A percentile compares a stretch with the other conserved stretches of the same genome.
Conservation (phyloP, 2,797 vertebrate genomes). For the Perodicticus potto region DNA sequence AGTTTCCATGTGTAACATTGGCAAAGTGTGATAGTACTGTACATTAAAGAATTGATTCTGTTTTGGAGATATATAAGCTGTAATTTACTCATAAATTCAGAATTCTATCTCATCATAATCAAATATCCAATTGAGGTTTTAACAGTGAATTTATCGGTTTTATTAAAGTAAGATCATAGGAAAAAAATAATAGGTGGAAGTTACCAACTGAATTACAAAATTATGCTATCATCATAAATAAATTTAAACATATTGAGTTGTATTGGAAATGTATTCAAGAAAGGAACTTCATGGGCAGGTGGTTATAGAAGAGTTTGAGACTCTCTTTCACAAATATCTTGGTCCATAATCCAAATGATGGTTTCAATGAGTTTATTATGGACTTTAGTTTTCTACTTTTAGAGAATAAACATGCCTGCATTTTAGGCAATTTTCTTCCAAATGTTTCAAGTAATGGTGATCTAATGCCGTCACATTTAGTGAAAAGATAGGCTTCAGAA, state of each 20-base stretch:
- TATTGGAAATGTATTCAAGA: neutral
- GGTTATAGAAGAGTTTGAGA: neutral
- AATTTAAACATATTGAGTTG: neutral
- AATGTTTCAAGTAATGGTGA: neutral
- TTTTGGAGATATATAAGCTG: neutral
- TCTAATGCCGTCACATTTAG: neutral
- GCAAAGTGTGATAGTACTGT: neutral
- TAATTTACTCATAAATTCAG: slow-evolving; percentile 7
- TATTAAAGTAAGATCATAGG: slow-evolving; percentile 48
- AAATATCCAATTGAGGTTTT: slow-evolving; percentile 28
- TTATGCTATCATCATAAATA: neutral
- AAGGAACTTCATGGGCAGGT: neutral
- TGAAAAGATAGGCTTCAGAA: neutral
- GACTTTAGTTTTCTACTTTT: neutral
- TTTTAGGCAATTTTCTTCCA: slow-evolving; percentile 12
- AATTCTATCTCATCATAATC: slow-evolving; percentile 4
- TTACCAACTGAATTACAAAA: slow-evolving; percentile 39
- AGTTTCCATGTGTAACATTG: neutral
- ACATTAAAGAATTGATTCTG: neutral
- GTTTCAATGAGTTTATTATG: neutral
- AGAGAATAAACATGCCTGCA: neutral
- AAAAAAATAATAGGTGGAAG: neutral
- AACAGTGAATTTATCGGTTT: neutral
- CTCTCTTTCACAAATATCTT: neutral
- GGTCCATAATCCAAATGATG: neutral